Conservation (phyloP, 2,113 vertebrate genomes). For the Herpailurus yagouaroundi region DNA sequence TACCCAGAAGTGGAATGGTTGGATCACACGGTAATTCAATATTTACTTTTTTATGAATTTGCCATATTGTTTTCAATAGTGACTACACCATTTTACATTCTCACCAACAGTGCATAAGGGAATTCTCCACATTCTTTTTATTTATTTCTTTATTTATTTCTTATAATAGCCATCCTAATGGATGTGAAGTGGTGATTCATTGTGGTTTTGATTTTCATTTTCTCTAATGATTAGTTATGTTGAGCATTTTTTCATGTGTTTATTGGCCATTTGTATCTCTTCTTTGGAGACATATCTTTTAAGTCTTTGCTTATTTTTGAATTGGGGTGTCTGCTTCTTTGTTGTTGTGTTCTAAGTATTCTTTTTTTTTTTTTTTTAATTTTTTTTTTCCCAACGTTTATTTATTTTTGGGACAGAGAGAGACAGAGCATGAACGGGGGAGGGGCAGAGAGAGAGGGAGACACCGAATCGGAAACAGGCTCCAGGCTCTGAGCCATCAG, state of each 20-base stretch:
- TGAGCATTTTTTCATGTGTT: not conserved
- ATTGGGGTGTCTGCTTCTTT: not conserved
- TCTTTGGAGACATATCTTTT: not conserved
- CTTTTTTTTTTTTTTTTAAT: too few relatives aligned
- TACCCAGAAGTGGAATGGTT: not conserved
- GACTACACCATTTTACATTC: not conserved
- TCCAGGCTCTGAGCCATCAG: too few relatives aligned
- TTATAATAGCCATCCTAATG: not conserved
- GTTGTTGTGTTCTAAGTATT: not conserved
- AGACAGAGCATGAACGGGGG: too few relatives aligned
- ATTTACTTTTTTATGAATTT: not conserved
- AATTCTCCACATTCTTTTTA: not conserved
- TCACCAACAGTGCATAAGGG: not conserved
- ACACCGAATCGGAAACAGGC: too few relatives aligned
- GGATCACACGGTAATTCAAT: not conserved
- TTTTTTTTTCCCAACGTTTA: too few relatives aligned
- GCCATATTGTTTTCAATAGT: not conserved
- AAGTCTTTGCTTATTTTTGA: not conserved
- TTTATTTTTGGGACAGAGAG: too few relatives aligned
- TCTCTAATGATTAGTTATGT: not conserved
- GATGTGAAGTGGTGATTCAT: not conserved
- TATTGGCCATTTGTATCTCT: not conserved
- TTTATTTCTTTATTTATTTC: not conserved
- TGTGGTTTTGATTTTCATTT: not conserved
- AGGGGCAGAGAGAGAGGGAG: too few relatives aligned